Conservation (phyloP, 2,113 vertebrate genomes). For the Pycnonotus jocosus region DNA sequence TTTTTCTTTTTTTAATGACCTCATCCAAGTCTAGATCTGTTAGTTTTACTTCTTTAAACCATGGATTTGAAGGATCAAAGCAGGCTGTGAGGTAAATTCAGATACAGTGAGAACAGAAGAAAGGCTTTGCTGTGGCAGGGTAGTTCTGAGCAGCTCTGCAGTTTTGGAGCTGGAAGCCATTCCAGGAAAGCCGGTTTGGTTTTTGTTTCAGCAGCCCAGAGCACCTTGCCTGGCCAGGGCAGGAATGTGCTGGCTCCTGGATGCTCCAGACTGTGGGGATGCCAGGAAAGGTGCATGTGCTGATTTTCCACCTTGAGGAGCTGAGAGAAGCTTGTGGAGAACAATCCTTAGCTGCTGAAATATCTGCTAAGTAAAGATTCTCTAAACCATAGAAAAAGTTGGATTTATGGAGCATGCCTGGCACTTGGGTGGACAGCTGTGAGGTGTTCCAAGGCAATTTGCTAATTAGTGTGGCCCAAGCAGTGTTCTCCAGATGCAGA, state of each 20-base stretch:
- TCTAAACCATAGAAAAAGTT: not conserved
- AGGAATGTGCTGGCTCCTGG: not conserved
- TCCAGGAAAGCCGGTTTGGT: not conserved
- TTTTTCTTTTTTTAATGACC: not conserved
- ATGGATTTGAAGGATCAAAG: not conserved
- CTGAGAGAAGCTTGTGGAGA: not conserved
- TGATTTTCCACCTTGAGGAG: not conserved
- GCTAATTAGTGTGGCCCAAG: not conserved
- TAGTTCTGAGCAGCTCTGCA: not conserved
- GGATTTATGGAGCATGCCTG: not conserved
- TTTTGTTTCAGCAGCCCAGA: not conserved
- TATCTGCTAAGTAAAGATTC: not conserved
- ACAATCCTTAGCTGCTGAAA: not conserved
- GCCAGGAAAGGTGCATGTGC: not conserved
- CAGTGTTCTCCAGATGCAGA: not conserved
- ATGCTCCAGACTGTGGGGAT: rapidly evolving
- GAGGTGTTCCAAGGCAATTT: not conserved
- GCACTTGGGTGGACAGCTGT: not conserved
- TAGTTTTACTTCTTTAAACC: not conserved
- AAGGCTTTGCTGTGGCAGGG: not conserved
- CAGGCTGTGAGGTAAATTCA: not conserved
- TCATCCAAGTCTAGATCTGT: not conserved
- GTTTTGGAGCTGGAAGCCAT: not conserved
- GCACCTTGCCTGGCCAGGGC: not conserved
- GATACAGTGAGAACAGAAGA: not conserved